phyloP scores from a whole-genome alignment of 2,888 invertebrate species.

The Dyspetes luteomarginatus region DNA sequence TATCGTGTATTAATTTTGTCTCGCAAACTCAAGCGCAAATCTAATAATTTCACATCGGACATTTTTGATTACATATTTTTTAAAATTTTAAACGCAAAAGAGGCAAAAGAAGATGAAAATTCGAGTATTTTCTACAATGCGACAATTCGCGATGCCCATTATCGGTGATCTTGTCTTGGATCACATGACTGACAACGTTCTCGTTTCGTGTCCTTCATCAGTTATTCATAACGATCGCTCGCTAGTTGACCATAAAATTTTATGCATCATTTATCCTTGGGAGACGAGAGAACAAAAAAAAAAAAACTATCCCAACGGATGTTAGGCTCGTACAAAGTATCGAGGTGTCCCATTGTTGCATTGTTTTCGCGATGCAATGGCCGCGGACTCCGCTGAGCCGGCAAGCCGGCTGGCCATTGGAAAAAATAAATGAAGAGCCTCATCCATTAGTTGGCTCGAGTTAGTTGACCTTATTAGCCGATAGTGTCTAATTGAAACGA shows the following conservation, averaged over 20 bases:
- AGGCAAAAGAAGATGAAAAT: too few species aligned
- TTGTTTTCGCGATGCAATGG: conserved; percentile 45
- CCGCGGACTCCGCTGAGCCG: conserved; percentile 15
- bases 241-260: conserved; percentile 54
- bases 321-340: conserved; percentile 29
- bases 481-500: conserved; percentile 68
- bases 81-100: too few species aligned
- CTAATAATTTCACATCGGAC: too few species aligned
- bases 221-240: conserved; percentile 66
- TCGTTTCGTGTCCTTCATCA: conserved; percentile 57
- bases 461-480: conserved; percentile 69
- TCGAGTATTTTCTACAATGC: neutral
- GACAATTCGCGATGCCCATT: neutral
- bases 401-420: conserved; percentile 22
- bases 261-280: conserved; percentile 58
- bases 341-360: conserved; percentile 42
- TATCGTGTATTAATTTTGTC: too few species aligned
- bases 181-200: conserved; percentile 12
- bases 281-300: conserved; percentile 5
- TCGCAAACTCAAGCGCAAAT: too few species aligned
- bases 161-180: neutral
- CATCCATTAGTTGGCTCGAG: conserved; percentile 46
- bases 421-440: conserved; percentile 44
- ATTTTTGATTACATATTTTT: too few species aligned
- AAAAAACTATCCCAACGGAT: conserved; percentile 49